Conservation (phyloP, 2,888 invertebrate genomes). For the Dione vanillae region DNA sequence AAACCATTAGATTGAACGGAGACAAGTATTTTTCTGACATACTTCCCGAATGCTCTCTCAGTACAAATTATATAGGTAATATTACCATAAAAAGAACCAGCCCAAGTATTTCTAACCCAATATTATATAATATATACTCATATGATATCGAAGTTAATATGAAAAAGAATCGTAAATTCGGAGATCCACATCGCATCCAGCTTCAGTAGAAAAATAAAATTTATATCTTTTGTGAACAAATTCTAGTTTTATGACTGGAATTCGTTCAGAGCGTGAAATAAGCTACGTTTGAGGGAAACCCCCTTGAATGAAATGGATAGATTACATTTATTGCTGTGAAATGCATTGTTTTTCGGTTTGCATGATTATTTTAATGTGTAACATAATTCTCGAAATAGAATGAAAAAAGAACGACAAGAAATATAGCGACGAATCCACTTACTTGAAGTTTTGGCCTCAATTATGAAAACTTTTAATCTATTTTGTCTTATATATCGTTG, state of each 20-base stretch:
- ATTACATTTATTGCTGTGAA: constrained; percentile 10
- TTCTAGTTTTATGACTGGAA: constrained; percentile 40
- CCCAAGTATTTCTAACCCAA: constrained; percentile 19
- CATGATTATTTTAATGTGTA: no score
- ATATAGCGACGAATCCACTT: no score
- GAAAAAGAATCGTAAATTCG: constrained; percentile 41
- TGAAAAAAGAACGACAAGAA: no score
- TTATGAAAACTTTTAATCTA: no score
- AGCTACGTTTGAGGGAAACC: constrained; percentile 28
- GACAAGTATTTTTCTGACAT: no score
- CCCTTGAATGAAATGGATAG: constrained; percentile 8
- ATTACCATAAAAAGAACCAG: constrained; percentile 5
- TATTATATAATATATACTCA: constrained; percentile 26
- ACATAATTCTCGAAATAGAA: no score
- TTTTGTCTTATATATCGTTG: no score
- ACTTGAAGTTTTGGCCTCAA: no score
- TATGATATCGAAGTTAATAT: constrained; percentile 37
- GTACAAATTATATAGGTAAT: no score
- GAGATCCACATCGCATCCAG: constrained; percentile 23
- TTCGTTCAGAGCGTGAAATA: constrained; percentile 29
- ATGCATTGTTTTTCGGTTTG: background rate
- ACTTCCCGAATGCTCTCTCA: no score
- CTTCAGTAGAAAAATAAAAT: constrained; percentile 37
- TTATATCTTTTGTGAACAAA: constrained; percentile 39
- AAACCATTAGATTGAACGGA: no score